Evolutionary conservation across 2,797 vertebrate species (phyloP).

Genomic region (Poeciliopsis gracilis): DNA sequence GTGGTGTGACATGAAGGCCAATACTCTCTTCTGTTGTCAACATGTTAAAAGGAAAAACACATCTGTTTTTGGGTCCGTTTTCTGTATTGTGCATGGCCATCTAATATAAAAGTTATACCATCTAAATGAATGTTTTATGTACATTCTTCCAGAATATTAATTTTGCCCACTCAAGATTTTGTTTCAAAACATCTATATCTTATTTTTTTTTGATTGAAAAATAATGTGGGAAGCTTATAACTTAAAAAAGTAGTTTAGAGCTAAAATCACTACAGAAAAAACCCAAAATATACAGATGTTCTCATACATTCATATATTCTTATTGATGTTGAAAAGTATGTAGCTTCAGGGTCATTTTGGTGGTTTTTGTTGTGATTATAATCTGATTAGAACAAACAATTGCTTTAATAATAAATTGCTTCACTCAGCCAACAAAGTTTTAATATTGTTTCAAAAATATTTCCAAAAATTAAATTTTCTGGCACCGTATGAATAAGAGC

Average conservation of each 20-base stretch:
- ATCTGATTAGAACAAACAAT: not conserved
- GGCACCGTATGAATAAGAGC: not conserved
- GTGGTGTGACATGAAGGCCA: not conserved
- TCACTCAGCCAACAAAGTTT: not conserved
- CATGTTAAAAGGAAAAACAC: not conserved
- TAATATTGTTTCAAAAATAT: not conserved
- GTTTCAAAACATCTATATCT: not conserved
- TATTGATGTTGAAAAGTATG: not conserved
- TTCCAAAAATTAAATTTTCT: not conserved
- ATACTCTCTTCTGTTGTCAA: not conserved
- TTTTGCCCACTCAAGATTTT: not conserved
- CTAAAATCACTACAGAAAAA: not conserved
- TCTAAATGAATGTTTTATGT: not conserved
- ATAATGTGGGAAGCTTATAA: not conserved
- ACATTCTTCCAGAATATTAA: not conserved
- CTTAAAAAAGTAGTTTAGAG: not conserved
- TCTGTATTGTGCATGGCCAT: not conserved
- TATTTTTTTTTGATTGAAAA: not conserved
- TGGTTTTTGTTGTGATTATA: not conserved
- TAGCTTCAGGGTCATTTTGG: not conserved
- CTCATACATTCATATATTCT: not conserved
- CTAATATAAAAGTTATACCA: too few species aligned
- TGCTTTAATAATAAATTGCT: not conserved
- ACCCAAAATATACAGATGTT: not conserved
- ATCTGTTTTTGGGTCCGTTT: not conserved